phyloP scores from a whole-genome alignment of 2,113 vertebrate genomes.

The Phalacrocorax brasilianus region DNA sequence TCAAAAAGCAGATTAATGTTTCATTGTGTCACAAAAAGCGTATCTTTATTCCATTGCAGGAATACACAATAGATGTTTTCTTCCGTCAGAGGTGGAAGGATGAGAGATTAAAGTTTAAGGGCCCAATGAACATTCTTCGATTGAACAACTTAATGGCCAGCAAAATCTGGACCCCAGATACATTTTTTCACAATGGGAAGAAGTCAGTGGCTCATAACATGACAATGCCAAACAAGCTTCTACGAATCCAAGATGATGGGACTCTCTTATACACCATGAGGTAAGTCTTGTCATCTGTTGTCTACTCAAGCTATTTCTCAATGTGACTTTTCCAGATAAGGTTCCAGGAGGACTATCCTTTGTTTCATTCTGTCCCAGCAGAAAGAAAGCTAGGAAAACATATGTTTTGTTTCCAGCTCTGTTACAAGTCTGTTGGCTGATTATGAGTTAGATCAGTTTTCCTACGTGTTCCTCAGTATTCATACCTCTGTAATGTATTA shows the following conservation, averaged over 20 bases:
- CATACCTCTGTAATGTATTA: not conserved
- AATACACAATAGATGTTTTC: constrained; percentile 98
- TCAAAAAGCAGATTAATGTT: not conserved
- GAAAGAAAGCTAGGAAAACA: not conserved
- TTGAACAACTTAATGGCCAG: constrained; percentile 99
- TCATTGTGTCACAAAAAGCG: not conserved
- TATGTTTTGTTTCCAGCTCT: not conserved
- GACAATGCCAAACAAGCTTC: constrained; percentile 99
- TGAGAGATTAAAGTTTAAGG: constrained; percentile 92
- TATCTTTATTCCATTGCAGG: constrained; percentile 74
- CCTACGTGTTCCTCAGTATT: not conserved
- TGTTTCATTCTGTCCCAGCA: not conserved
- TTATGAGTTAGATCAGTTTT: not conserved
- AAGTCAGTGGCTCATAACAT: constrained; percentile 93
- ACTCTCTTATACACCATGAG: constrained; percentile 97
- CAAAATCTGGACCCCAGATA: constrained; percentile 99
- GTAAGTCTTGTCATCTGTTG: constrained; percentile 59
- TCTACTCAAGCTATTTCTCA: not conserved
- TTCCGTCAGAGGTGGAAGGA: constrained; percentile 98
- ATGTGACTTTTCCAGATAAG: not conserved
- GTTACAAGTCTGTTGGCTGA: not conserved
- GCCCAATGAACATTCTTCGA: constrained; percentile 96
- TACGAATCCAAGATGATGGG: constrained; percentile 95
- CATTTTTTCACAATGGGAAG: constrained; percentile 80
- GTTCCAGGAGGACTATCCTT: not conserved